These are phyloP conservation scores for Grallaria varia DNA, from an alignment of 2,113 vertebrate genomes.

Conservation along the genomic window DNA sequence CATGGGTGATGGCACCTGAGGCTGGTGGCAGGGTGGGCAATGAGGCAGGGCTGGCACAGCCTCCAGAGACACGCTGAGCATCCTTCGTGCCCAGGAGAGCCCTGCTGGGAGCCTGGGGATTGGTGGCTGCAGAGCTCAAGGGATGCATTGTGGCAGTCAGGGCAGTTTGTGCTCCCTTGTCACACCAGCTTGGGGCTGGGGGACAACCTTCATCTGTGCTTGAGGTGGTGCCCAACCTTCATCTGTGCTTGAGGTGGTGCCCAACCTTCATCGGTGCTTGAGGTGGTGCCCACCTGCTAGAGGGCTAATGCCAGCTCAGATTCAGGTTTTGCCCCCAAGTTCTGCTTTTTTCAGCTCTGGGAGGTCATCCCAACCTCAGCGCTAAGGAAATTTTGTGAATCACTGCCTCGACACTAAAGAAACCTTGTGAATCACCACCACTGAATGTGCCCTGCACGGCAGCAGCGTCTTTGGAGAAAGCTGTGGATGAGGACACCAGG, in stretches of 20 bases:
- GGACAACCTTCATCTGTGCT: fast-evolving
- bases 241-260: fast-evolving
- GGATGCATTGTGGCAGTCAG: neutral
- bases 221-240: neutral
- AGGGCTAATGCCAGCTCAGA: fast-evolving
- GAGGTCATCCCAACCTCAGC: too few species aligned
- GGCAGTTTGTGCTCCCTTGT: neutral
- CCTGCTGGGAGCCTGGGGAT: neutral
- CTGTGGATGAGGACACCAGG: fast-evolving
- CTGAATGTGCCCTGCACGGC: fast-evolving
- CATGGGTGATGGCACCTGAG: neutral
- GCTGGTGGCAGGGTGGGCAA: neutral
- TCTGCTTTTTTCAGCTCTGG: neutral
- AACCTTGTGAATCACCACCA: neutral
- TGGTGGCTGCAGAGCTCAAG: neutral
- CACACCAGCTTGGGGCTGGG: neutral
- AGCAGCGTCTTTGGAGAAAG: fast-evolving
- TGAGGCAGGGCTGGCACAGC: neutral
- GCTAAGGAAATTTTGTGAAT: too few species aligned
- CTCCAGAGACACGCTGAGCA: fast-evolving
- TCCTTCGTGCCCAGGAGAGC: fast-evolving
- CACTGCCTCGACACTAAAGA: too few species aligned
- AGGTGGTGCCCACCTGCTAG: neutral
- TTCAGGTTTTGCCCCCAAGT: neutral
- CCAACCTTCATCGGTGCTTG: too few species aligned